Evolutionary conservation across 2,888 invertebrate genomes (phyloP), one percentile per base, ranked within the genome.

Genomic region (Allophyes oxyacanthae): DNA sequence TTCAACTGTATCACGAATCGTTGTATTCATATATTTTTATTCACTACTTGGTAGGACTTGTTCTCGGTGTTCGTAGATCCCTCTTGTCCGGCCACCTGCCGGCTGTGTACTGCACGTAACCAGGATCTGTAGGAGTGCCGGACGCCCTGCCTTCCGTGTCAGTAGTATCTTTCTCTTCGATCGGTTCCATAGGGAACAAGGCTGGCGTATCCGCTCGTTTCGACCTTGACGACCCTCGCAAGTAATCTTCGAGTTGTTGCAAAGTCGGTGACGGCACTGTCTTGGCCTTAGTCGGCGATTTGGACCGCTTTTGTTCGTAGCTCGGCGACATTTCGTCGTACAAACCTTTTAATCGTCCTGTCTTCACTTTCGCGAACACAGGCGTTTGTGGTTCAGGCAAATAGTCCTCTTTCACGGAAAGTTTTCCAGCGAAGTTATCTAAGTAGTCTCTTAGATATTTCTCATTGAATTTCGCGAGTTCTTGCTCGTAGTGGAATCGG

Each of bases 101-200:
- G 0, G 96, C 97, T 0, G 96, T 95, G 79, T 96, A 96, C 77
- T 96, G 95, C 1, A 97, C 97, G 75, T 95, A 97, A 2, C 97
- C 97, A 0, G 96, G 96, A 83, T 97, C 96, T 0, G 95, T 95
- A 0, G 97, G 96, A 0, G 96, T 95, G n/a, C 96, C 96, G 0
- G 95, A 95, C 0, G 95, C 94, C 44, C 94, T 83, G 0, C 91
- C 94, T 2, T 90, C 90, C 4, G 81, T 76, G 28, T 90, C 91
- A 0, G 85, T 74, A 0, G 80, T 82, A 33, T 93, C 89, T 34
- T 85, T 87, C 70, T 94, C 93, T 49, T 86, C 89, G n/a, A 91
- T 91, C 0, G 95, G 95, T 44, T 95, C 92, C 86, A 95, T 95
- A 41, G 95, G 92, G 72, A 95, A 94, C 64, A 93, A 28, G 0